Conservation (phyloP, 2,797 vertebrate species). For the Typhlichthys subterraneus region DNA sequence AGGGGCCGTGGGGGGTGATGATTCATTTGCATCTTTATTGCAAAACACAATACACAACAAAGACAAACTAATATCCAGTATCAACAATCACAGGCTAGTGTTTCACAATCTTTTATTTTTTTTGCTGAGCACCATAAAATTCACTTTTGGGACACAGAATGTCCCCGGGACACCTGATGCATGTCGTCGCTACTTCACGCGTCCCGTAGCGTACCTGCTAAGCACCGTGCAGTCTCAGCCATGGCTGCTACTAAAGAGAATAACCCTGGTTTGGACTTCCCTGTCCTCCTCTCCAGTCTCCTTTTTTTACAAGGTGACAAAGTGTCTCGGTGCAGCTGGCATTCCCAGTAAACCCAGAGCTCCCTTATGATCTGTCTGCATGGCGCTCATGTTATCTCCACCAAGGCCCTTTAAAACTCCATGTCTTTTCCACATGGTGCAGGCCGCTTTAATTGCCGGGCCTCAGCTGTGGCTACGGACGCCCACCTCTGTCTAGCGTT, state of each 20-base stretch:
- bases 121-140: slow-evolving; percentile 53
- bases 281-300: slow-evolving; percentile 28
- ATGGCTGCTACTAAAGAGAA: slow-evolving; percentile 67
- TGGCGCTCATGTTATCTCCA: slow-evolving; percentile 72
- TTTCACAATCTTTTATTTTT: slow-evolving; percentile 56
- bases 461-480: slow-evolving; percentile 70
- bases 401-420: slow-evolving; percentile 71
- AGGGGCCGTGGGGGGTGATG: slow-evolving; percentile 1
- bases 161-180: slow-evolving; percentile 70
- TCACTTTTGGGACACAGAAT: slow-evolving; percentile 60
- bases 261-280: slow-evolving; percentile 40
- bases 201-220: slow-evolving; percentile 54
- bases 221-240: slow-evolving; percentile 52
- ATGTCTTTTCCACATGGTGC: slow-evolving; percentile 80
- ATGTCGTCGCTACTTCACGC: slow-evolving; percentile 64
- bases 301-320: slow-evolving; percentile 79
- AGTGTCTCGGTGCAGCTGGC: slow-evolving; percentile 77
- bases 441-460: slow-evolving; percentile 72
- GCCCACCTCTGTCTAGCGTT: slow-evolving; percentile 59
- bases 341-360: slow-evolving; percentile 63
- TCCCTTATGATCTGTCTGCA: slow-evolving; percentile 71
- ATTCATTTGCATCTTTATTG: slow-evolving; percentile 60
- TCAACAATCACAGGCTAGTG: slow-evolving; percentile 51
- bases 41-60: slow-evolving; percentile 4
- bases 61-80: slow-evolving; percentile 53